Conservation (phyloP, 2,888 invertebrate genomes). For the Ametastegia equiseti region DNA sequence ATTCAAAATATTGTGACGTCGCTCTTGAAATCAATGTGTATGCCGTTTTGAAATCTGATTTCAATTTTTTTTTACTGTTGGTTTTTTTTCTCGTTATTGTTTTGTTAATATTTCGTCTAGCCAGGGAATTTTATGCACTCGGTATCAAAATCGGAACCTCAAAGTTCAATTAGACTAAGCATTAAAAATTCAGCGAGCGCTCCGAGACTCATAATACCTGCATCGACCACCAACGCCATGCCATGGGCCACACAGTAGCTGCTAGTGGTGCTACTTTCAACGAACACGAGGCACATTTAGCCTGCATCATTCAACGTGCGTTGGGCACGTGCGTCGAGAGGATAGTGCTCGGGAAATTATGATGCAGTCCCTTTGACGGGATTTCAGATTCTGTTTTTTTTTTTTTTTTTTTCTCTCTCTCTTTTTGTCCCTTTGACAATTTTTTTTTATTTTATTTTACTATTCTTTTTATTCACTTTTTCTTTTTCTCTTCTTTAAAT, state of each 20-base stretch:
- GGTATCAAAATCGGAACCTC: slow-evolving; percentile 55
- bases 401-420: neutral
- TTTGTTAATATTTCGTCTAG: neutral
- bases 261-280: slow-evolving; percentile 19
- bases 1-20: no score
- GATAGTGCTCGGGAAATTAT: slow-evolving; percentile 35
- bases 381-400: neutral
- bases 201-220: slow-evolving; percentile 55
- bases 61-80: neutral
- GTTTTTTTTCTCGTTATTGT: neutral
- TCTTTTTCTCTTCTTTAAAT: neutral
- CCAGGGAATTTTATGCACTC: neutral
- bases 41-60: neutral
- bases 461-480: neutral
- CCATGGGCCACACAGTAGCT: no score
- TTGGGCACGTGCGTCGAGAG: neutral
- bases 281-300: neutral
- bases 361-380: slow-evolving; percentile 32
- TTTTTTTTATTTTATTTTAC: neutral
- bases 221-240: slow-evolving; percentile 8
- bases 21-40: no score
- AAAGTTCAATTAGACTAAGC: slow-evolving; percentile 69
- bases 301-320: neutral
- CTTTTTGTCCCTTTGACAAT: neutral
- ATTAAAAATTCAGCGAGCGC: slow-evolving; percentile 67